Base-by-base conservation (phyloP, 2,113 vertebrate species). In the Epinephelus moara region DNA sequence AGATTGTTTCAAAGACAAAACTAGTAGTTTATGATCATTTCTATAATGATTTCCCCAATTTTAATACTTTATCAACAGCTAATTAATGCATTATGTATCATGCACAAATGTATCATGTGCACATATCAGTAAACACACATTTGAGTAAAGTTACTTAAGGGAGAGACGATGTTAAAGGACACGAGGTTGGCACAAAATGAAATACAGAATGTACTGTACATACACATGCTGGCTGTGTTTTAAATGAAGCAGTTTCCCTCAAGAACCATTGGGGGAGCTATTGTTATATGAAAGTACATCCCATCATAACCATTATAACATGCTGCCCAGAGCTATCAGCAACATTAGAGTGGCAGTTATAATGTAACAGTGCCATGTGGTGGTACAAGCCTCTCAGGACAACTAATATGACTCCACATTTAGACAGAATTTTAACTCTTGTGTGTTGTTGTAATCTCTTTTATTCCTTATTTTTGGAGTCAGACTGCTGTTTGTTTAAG, bases 181-280 rank as follows among this genome's bases (percentile, higher is more conserved):
- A 17, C 14, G 13, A 42, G 18, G 17, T 37, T 21, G 6, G 30
- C 25, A 50, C 3, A 47, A 18, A 42, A 13, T 27, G 0, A 37
- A 60, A 1, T 18, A 27, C 42, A 27, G 21, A 23, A 10, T 53
- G 27, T 23, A n/a, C 10, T 23, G 21, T 61, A 30, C 6, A 42
- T 61, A 30, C 6, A 42, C 59, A 23, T 45, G 42, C 42, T 45
- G 42, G 42, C 33, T 19, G 14, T 49, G 14, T 30, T 70, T 52
- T 37, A 70, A 70, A 74, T 21, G 4, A 17, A 53, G 85, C 74
- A 85, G 50, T 89, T 76, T 81, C 52, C 50, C 14, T 37, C 2
- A 42, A 42, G 33, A 84, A 70, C 80, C 71, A 81, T 74, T 81
- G 82, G 70, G 75, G 75, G 80, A 75, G 74, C 80, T 84, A 23